These are phyloP conservation scores for Mastigias papua DNA, from an alignment of 30 jellyfish, hydroid and myxozoan genomes.

Conservation along the genomic window DNA sequence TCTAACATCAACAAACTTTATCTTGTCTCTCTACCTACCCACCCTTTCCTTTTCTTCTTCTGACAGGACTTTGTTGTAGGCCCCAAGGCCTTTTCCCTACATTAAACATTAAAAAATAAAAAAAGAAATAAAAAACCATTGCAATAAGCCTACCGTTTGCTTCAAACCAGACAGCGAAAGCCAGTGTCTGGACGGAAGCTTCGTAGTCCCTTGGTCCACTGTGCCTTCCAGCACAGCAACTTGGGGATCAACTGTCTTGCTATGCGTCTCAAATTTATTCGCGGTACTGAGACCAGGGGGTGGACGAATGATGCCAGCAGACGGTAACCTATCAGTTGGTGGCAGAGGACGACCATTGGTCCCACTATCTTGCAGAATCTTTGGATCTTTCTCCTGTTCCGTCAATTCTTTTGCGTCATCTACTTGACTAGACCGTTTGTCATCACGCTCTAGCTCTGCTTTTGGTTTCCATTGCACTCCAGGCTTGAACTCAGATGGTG, in stretches of 20 bases:
- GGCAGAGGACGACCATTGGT: constrained; percentile 24
- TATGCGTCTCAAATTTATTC: constrained; percentile 39
- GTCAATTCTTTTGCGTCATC: constrained; percentile 21
- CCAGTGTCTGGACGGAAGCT: constrained; percentile 46
- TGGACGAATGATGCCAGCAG: constrained; percentile 63
- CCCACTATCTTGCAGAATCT: constrained; percentile 4
- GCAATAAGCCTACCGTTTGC: constrained; percentile 66
- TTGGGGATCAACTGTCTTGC: constrained; percentile 14
- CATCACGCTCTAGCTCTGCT: constrained; percentile 82
- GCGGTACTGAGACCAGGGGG: constrained; percentile 87
- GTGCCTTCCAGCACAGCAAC: neutral
- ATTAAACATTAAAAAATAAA: too few relatives aligned
- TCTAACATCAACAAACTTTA: too few relatives aligned
- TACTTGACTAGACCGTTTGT: constrained; percentile 4
- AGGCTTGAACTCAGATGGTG: constrained; percentile 98
- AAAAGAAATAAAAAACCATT: too few relatives aligned
- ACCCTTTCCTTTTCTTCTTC: too few relatives aligned
- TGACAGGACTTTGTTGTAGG: too few relatives aligned
- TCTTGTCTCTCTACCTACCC: too few relatives aligned
- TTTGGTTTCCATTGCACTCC: constrained; percentile 99
- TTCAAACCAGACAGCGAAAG: constrained; percentile 63
- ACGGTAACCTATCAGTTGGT: constrained; percentile 41
- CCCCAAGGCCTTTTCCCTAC: too few relatives aligned
- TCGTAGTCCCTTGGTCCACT: neutral
- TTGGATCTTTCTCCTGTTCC: constrained; percentile 13